Percentiles rank a stretch among this genome's conserved stretches.
phyloP scores from a whole-genome alignment of 2,888 invertebrate species.

The Tetragonisca angustula region DNA sequence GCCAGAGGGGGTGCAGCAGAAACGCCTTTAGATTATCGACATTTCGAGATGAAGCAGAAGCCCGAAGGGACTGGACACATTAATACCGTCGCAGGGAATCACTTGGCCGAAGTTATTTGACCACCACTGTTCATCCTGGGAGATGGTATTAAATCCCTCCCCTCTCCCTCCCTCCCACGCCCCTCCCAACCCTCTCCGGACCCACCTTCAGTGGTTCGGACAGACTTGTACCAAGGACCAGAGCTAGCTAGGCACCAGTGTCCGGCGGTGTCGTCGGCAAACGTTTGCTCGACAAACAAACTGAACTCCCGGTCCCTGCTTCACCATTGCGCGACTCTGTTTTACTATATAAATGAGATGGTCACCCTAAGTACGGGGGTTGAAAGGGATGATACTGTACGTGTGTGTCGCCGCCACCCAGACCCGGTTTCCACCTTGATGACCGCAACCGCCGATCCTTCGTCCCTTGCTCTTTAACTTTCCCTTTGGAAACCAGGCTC shows the following conservation, averaged over 20 bases:
- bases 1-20: slow-evolving; percentile 17
- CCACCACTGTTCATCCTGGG: slow-evolving; percentile 82
- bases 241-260: slow-evolving; percentile 81
- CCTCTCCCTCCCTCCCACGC: slow-evolving; percentile 36
- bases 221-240: slow-evolving; percentile 79
- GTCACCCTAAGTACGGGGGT: slow-evolving; percentile 76
- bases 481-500: slow-evolving; percentile 18
- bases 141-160: slow-evolving; percentile 82
- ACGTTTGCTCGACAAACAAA: slow-evolving; percentile 84
- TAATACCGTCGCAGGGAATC: slow-evolving; percentile 79
- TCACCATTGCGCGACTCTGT: slow-evolving; percentile 75
- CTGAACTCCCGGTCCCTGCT: slow-evolving; percentile 76
- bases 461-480: slow-evolving; percentile 59
- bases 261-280: slow-evolving; percentile 84
- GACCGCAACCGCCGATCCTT: slow-evolving; percentile 71
- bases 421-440: slow-evolving; percentile 66
- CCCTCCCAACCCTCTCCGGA: slow-evolving; percentile 57
- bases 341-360: slow-evolving; percentile 81
- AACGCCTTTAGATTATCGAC: slow-evolving; percentile 68
- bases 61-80: slow-evolving; percentile 70
- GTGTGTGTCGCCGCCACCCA: slow-evolving; percentile 64
- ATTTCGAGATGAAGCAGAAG: slow-evolving; percentile 70
- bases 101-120: slow-evolving; percentile 82
- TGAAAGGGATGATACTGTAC: slow-evolving; percentile 75
- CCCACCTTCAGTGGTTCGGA: slow-evolving; percentile 77